phyloP scores from a whole-genome alignment of 2,113 vertebrate species.

The Pseudopipra pipra region DNA sequence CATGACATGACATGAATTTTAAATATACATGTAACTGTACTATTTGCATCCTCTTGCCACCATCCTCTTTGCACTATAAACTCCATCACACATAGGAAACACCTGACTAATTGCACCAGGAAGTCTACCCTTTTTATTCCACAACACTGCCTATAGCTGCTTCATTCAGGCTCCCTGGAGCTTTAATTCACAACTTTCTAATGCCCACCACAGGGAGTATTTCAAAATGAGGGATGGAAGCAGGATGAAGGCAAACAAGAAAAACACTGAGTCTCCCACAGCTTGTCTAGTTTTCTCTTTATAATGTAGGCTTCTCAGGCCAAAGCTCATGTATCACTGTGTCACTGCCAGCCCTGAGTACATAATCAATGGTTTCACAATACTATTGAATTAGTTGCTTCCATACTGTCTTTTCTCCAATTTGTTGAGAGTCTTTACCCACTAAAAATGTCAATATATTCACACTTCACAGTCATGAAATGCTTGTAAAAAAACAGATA shows the following conservation, averaged over 20 bases:
- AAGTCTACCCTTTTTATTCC: neutral
- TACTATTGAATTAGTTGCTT: neutral
- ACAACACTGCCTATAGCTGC: neutral
- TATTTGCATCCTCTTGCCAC: neutral
- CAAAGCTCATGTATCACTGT: neutral
- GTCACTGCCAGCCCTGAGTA: neutral
- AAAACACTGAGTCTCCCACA: neutral
- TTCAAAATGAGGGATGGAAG: constrained; percentile 8
- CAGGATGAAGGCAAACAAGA: neutral
- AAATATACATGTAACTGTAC: neutral
- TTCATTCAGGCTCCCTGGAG: constrained; percentile 1
- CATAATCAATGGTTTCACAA: neutral
- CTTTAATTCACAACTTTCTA: constrained; percentile 31
- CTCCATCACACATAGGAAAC: neutral
- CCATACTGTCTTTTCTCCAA: neutral
- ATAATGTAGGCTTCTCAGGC: neutral
- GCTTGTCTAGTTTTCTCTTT: neutral
- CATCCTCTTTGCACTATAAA: neutral
- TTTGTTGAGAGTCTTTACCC: neutral
- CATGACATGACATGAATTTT: accelerated
- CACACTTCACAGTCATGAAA: neutral
- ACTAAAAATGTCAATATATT: neutral
- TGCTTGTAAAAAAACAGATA: neutral
- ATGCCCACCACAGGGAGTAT: neutral
- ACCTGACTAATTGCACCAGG: neutral